Evolutionary conservation across 2,797 vertebrate species (phyloP).

Genomic region (Parauchenoglanis ngamensis): DNA sequence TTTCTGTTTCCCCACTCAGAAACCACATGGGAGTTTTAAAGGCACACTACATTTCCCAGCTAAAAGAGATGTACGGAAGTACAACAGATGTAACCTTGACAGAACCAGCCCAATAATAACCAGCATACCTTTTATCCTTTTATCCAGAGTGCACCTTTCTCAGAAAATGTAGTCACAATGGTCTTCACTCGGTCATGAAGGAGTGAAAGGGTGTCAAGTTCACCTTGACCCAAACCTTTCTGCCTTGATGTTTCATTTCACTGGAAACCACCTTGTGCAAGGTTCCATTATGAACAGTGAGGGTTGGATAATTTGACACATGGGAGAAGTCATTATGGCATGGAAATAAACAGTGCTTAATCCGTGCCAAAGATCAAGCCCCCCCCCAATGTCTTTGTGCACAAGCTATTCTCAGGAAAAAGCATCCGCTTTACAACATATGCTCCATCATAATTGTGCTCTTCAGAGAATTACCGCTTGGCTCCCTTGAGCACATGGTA

Average conservation of each 20-base stretch:
- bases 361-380: constrained; percentile 32
- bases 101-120: background rate
- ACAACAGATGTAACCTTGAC: background rate
- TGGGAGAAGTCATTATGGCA: constrained; percentile 34
- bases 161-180: background rate
- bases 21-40: background rate
- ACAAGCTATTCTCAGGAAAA: constrained; percentile 36
- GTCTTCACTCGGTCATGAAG: too few species aligned
- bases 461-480: constrained; percentile 55
- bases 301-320: constrained; percentile 39
- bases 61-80: too few species aligned
- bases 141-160: background rate
- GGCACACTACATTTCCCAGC: background rate
- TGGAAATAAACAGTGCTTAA: constrained; percentile 50
- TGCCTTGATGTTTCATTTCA: background rate
- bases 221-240: constrained; percentile 12
- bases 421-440: constrained; percentile 48
- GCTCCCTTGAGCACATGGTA: constrained; percentile 36
- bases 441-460: constrained; percentile 54
- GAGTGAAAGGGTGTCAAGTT: background rate
- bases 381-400: constrained; percentile 33
- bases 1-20: background rate
- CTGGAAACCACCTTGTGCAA: background rate
- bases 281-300: constrained; percentile 11
- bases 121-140: background rate